These are phyloP conservation scores for Mylabris phalerata DNA, from an alignment of 1,140 invertebrate species.

Conservation along the genomic window DNA sequence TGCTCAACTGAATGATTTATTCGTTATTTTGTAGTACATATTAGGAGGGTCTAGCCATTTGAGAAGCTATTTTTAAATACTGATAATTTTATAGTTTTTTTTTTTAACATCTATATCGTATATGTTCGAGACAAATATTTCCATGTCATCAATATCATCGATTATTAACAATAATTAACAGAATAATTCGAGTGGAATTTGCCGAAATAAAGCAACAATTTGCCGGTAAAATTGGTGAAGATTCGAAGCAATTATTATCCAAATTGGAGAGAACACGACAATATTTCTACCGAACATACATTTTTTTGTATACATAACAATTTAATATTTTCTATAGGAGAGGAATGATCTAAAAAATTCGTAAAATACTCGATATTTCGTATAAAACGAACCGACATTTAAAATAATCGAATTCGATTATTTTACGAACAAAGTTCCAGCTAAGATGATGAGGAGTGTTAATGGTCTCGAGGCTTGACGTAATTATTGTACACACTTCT, in stretches of 20 bases:
- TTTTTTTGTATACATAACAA: constrained; percentile 33
- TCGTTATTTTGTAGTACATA: constrained; percentile 38
- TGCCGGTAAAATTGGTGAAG: neutral
- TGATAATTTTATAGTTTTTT: constrained; percentile 40
- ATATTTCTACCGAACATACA: constrained; percentile 22
- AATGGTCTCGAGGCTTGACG: constrained; percentile 32
- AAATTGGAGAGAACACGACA: constrained; percentile 2
- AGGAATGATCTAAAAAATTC: constrained; percentile 12
- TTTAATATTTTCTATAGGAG: constrained; percentile 32
- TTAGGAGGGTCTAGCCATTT: constrained; percentile 42
- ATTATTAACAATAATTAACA: neutral
- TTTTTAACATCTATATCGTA: constrained; percentile 37
- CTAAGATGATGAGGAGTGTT: constrained; percentile 17
- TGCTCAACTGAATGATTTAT: constrained; percentile 39
- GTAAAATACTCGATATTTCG: neutral
- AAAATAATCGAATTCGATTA: neutral
- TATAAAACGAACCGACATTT: neutral
- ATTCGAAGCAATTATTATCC: neutral
- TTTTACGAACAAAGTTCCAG: constrained; percentile 22
- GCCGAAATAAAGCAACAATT: neutral
- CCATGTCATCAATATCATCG: constrained; percentile 14
- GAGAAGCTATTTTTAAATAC: constrained; percentile 43
- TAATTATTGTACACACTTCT: constrained; percentile 35
- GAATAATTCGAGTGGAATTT: neutral
- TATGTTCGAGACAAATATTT: constrained; percentile 25